Percentiles rank a stretch among this genome's conserved stretches.
Conservation (phyloP, 1,140 invertebrate species). For the Cotesia typhae region DNA sequence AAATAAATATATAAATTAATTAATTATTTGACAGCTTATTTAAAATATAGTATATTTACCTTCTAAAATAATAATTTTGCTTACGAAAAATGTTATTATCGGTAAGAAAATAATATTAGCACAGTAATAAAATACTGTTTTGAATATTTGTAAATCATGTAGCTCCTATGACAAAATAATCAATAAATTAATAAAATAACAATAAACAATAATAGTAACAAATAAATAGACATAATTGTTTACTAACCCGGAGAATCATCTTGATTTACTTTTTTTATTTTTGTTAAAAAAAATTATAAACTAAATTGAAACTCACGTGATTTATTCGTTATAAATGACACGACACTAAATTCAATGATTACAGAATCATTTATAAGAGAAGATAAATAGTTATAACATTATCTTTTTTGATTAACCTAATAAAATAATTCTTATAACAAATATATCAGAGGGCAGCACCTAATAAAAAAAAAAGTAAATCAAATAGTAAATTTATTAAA, state of each 20-base stretch:
- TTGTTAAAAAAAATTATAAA: background rate
- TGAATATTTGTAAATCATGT: constrained; percentile 58
- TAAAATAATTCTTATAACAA: too few species aligned
- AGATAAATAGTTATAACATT: too few species aligned
- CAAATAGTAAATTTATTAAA: too few species aligned
- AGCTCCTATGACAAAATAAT: constrained; percentile 45
- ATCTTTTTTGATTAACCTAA: too few species aligned
- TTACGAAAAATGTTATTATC: constrained; percentile 58
- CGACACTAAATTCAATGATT: too few species aligned
- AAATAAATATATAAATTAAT: background rate
- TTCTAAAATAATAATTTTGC: constrained; percentile 62
- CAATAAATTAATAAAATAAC: background rate
- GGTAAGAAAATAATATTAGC: constrained; percentile 60
- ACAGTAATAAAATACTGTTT: constrained; percentile 59
- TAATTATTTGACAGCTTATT: too few species aligned
- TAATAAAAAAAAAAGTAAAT: too few species aligned
- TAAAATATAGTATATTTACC: constrained; percentile 47
- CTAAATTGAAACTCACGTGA: background rate
- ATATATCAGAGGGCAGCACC: too few species aligned
- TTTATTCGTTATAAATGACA: too few species aligned
- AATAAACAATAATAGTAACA: background rate
- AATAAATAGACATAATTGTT: background rate
- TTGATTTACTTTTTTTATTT: background rate
- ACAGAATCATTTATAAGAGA: too few species aligned
- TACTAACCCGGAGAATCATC: constrained; percentile 4